Evolutionary conservation across 2,113 vertebrate species (phyloP).

Genomic region (Callionymus lyra): DNA sequence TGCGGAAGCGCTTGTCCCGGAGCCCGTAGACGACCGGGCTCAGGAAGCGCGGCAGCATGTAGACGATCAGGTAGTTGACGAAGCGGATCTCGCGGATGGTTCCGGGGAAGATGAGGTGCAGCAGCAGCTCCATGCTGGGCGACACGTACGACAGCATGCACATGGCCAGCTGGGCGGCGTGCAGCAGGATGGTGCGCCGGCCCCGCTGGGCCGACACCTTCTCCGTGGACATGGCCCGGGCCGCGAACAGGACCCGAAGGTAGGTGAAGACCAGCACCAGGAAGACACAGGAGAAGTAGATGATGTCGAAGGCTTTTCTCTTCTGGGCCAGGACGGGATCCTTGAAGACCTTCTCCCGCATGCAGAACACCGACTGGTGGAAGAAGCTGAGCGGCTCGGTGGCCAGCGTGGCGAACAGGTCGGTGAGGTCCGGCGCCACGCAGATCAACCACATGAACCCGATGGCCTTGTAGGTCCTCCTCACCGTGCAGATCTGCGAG

Average conservation of each 20-base stretch:
- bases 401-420: constrained; percentile 25
- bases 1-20: constrained; percentile 53
- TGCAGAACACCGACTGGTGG: constrained; percentile 11
- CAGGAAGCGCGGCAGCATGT: constrained; percentile 60
- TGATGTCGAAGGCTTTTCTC: constrained; percentile 1
- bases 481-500: constrained; percentile 49
- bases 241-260: constrained; percentile 57
- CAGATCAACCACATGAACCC: constrained; percentile 49
- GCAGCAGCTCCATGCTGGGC: constrained; percentile 43
- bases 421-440: background rate
- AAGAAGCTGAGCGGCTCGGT: constrained; percentile 35
- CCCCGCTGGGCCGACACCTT: constrained; percentile 50
- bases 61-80: constrained; percentile 58
- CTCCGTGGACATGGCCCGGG: constrained; percentile 55
- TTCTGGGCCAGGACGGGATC: constrained; percentile 9
- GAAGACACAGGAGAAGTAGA: constrained; percentile 55
- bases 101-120: constrained; percentile 14
- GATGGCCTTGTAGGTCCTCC: constrained; percentile 57
- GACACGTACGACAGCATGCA: constrained; percentile 54
- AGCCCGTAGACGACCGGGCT: constrained; percentile 67
- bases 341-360: constrained; percentile 42
- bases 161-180: constrained; percentile 62
- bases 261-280: constrained; percentile 64
- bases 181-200: constrained; percentile 63
- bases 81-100: constrained; percentile 34